Conservation (phyloP, 2,888 invertebrate genomes). For the Scelioninae gen. 2 region DNA sequence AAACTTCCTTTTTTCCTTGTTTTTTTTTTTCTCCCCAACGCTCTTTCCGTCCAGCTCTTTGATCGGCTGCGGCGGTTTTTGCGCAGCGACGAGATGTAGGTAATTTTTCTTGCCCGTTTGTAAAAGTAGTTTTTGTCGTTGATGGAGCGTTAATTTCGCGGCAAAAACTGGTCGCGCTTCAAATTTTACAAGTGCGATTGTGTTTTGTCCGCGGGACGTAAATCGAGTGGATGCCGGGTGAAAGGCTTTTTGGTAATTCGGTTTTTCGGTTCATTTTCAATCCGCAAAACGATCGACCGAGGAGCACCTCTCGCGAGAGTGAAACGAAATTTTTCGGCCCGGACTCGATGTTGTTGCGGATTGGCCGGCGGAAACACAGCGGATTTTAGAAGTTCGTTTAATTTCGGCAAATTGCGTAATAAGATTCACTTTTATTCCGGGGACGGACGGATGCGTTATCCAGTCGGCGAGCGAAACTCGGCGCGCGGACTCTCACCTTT, state of each 20-base stretch:
- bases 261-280: not conserved
- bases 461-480: slow-evolving; percentile 29
- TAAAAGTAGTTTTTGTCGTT: slow-evolving; percentile 27
- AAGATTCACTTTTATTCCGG: slow-evolving; percentile 15
- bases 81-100: slow-evolving; percentile 14
- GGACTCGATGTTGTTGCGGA: not conserved
- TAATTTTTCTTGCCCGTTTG: slow-evolving; percentile 38
- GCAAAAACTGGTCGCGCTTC: slow-evolving; percentile 20
- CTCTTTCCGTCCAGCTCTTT: too few species aligned
- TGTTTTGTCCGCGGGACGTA: slow-evolving; percentile 11
- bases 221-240: slow-evolving; percentile 1
- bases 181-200: slow-evolving; percentile 31
- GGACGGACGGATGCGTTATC: slow-evolving; percentile 17
- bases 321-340: not conserved
- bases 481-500: too few species aligned
- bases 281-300: not conserved
- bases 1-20: too few species aligned
- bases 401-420: slow-evolving; percentile 38
- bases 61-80: too few species aligned
- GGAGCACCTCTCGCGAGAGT: not conserved
- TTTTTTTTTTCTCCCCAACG: too few species aligned
- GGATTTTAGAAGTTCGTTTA: slow-evolving; percentile 8
- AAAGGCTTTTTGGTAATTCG: slow-evolving; percentile 15
- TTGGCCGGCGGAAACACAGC: slow-evolving; percentile 4
- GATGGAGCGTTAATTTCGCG: slow-evolving; percentile 39